Conservation (phyloP, 2,113 vertebrate species). For the Gavialis gangeticus region DNA sequence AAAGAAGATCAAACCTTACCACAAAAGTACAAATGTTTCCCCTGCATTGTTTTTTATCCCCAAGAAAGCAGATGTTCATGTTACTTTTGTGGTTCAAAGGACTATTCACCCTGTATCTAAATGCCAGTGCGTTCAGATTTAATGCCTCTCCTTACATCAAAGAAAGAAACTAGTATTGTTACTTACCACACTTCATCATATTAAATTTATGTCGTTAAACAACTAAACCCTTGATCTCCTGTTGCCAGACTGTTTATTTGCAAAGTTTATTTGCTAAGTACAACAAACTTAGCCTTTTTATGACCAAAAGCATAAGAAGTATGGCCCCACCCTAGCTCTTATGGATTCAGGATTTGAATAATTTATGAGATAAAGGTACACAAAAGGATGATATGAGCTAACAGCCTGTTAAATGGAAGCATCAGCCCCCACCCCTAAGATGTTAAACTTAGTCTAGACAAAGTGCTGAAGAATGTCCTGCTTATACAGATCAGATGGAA, state of each 20-base stretch:
- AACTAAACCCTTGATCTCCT: background rate
- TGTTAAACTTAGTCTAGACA: background rate
- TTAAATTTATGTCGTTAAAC: background rate
- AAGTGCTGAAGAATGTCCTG: background rate
- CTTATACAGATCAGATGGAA: background rate
- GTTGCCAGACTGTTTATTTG: background rate
- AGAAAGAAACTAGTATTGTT: background rate
- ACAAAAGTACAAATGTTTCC: background rate
- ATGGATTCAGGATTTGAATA: background rate
- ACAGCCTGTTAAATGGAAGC: background rate
- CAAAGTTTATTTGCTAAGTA: background rate
- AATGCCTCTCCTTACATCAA: background rate
- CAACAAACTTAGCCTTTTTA: background rate
- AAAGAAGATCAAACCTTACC: background rate
- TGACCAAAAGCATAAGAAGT: background rate
- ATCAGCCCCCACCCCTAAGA: background rate
- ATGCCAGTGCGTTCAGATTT: background rate
- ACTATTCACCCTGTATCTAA: background rate
- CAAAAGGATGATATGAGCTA: background rate
- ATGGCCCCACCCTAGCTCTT: background rate
- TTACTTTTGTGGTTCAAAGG: constrained; percentile 31
- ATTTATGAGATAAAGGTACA: background rate
- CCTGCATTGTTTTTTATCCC: background rate
- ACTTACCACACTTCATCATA: background rate
- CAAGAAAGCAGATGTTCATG: background rate